Conservation (phyloP, 2,888 invertebrate species). For the Drosophila picticornis region DNA sequence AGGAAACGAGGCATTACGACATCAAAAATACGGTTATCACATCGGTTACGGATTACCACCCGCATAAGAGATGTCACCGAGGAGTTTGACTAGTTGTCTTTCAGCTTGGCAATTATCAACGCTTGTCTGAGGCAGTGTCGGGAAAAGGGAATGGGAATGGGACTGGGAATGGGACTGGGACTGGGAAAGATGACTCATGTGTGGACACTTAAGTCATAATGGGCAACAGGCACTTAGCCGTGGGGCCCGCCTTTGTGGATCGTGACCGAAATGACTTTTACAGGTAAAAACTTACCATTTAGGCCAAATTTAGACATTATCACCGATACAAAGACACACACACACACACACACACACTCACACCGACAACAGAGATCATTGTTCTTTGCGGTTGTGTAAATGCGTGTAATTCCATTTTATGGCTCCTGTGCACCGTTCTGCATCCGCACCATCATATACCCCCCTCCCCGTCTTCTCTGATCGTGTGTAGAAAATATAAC, state of each 20-base stretch:
- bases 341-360: conserved; percentile 30
- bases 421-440: conserved; percentile 74
- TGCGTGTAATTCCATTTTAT: conserved; percentile 81
- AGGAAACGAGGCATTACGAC: conserved; percentile 59
- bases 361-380: conserved; percentile 33
- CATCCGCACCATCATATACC: conserved; percentile 43
- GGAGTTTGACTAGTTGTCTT: background rate
- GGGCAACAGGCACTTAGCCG: conserved; percentile 70
- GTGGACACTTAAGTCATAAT: conserved; percentile 77
- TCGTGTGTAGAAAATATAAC: conserved; percentile 57
- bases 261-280: conserved; percentile 58
- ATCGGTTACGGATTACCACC: conserved; percentile 57
- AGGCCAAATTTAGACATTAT: conserved; percentile 79
- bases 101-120: conserved; percentile 60
- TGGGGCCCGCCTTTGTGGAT: conserved; percentile 48
- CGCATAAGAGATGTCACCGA: conserved; percentile 56
- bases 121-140: conserved; percentile 24
- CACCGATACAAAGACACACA: conserved; percentile 38
- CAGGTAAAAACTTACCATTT: conserved; percentile 56
- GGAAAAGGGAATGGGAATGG: background rate
- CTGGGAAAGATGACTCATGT: conserved; percentile 59
- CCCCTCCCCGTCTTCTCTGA: conserved; percentile 8
- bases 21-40: conserved; percentile 49
- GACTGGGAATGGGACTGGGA: background rate
- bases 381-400: conserved; percentile 73